Evolutionary conservation across 2,888 invertebrate species (phyloP).

Genomic region (Protodeltote pygarga): DNA sequence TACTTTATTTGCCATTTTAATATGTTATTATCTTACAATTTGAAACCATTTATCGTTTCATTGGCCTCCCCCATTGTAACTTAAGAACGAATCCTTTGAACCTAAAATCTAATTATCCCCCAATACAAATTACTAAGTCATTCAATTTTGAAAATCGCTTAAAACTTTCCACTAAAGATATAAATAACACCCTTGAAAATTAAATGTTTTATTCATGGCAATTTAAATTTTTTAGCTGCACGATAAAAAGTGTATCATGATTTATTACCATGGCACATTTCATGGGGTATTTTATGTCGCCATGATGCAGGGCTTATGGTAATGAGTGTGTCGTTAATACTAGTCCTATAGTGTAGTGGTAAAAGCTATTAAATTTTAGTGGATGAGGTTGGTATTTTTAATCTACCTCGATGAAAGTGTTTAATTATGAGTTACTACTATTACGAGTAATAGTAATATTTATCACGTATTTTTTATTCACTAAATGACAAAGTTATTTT

Average conservation of each 20-base stretch:
- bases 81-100: slow-evolving; percentile 30
- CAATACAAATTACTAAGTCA: slow-evolving; percentile 46
- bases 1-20: background rate
- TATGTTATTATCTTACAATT: background rate
- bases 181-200: slow-evolving; percentile 65
- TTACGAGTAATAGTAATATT: no score
- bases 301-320: slow-evolving; percentile 57
- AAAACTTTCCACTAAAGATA: slow-evolving; percentile 48
- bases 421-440: no score
- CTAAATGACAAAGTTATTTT: no score
- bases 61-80: slow-evolving; percentile 9
- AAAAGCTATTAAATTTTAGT: slow-evolving; percentile 45
- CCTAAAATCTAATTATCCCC: slow-evolving; percentile 41
- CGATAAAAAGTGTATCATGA: slow-evolving; percentile 70
- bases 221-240: slow-evolving; percentile 67
- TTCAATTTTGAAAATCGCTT: slow-evolving; percentile 50
- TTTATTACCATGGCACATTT: slow-evolving; percentile 59
- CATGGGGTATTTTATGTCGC: slow-evolving; percentile 54
- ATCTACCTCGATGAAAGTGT: slow-evolving; percentile 4
- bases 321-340: slow-evolving; percentile 50
- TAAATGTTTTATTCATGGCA: slow-evolving; percentile 80
- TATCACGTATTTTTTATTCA: no score
- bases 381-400: slow-evolving; percentile 3
- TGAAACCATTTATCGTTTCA: slow-evolving; percentile 8
- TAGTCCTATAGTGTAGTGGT: slow-evolving; percentile 35